A percentile compares a stretch with the other conserved stretches of the same genome.
These are phyloP conservation scores for Microchirus variegatus DNA, from an alignment of 2,797 vertebrate species.

Conservation along the genomic window DNA sequence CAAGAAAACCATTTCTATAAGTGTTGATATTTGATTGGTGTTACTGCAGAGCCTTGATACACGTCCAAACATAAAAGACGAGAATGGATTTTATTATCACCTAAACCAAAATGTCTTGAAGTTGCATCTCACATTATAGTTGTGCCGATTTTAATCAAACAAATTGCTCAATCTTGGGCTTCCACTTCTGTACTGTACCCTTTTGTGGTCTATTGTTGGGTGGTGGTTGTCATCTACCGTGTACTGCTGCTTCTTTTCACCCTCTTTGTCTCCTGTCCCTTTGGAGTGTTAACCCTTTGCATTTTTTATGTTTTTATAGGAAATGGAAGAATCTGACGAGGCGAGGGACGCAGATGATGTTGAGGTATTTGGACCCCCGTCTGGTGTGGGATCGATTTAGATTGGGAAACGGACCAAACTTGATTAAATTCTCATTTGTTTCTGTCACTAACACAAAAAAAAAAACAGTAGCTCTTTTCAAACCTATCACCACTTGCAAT, in stretches of 20 bases:
- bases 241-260: not conserved
- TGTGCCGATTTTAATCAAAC: no score
- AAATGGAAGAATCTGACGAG: conserved; percentile 97
- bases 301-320: conserved; percentile 95
- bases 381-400: conserved; percentile 32
- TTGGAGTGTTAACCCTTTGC: conserved; percentile 81
- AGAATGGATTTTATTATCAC: no score
- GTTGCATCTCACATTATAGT: no score
- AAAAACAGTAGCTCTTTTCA: not conserved
- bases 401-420: conserved; percentile 11
- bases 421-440: conserved; percentile 13
- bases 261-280: not conserved
- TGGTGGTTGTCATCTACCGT: not conserved
- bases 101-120: no score
- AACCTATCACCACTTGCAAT: conserved; percentile 1
- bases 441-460: conserved; percentile 31
- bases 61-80: no score
- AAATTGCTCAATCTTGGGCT: no score
- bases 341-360: conserved; percentile 91
- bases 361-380: conserved; percentile 89
- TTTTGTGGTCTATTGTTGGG: not conserved
- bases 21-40: no score
- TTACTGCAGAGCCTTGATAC: no score
- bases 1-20: no score
- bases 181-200: no score